Evolutionary conservation across 2,888 invertebrate species (phyloP).

Genomic region (Tricholauxania praeusta): DNA sequence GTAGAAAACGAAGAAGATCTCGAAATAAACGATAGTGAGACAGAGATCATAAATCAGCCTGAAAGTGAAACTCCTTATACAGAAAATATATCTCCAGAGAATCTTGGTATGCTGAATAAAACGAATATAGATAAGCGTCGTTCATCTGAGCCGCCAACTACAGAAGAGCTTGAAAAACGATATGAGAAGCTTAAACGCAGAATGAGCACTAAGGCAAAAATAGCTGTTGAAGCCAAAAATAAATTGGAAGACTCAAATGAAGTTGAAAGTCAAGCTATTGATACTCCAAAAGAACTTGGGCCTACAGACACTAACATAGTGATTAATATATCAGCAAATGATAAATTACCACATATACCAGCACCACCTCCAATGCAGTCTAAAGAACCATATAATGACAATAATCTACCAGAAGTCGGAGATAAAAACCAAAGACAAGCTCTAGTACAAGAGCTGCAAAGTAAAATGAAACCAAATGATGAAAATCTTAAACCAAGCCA

Average conservation of each 20-base stretch:
- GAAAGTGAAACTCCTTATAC: neutral
- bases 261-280: neutral
- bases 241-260: constrained; percentile 41
- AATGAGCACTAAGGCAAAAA: constrained; percentile 51
- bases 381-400: neutral
- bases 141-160: constrained; percentile 58
- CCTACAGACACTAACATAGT: no score
- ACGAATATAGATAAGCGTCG: constrained; percentile 42
- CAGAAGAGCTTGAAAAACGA: constrained; percentile 59
- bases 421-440: constrained; percentile 52
- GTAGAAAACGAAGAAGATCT: constrained; percentile 19
- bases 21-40: neutral
- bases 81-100: constrained; percentile 1
- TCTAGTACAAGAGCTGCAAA: constrained; percentile 59
- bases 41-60: neutral
- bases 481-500: constrained; percentile 58
- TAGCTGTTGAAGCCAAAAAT: constrained; percentile 45
- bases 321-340: neutral
- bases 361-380: constrained; percentile 51
- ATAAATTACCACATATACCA: constrained; percentile 45
- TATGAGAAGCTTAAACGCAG: constrained; percentile 56
- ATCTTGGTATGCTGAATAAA: neutral
- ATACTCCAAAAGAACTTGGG: no score
- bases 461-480: constrained; percentile 55
- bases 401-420: constrained; percentile 16